phyloP scores from a whole-genome alignment of 2,797 vertebrate species.

The Calcarius lapponicus region DNA sequence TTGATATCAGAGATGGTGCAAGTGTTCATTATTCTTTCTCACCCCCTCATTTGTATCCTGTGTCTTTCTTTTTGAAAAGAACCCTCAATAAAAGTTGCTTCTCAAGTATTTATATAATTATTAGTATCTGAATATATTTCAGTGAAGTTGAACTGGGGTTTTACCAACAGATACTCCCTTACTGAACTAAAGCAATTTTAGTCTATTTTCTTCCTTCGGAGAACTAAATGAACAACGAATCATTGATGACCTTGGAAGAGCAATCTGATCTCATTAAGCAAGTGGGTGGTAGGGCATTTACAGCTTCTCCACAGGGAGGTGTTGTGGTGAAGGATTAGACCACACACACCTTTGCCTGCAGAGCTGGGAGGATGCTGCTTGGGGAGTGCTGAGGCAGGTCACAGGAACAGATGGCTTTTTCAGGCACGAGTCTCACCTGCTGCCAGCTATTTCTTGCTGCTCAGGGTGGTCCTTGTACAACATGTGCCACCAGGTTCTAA shows the following conservation, averaged over 20 bases:
- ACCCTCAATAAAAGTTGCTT: background rate
- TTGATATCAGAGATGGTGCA: background rate
- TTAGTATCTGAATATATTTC: background rate
- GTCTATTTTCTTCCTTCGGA: background rate
- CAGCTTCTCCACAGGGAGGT: background rate
- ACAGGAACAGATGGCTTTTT: slow-evolving; percentile 42
- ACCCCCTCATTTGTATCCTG: background rate
- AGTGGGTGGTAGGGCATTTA: background rate
- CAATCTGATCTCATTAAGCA: background rate
- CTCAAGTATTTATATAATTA: background rate
- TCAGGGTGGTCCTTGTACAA: slow-evolving; percentile 30
- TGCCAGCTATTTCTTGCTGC: slow-evolving; percentile 39
- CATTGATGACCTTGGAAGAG: background rate
- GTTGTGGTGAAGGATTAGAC: background rate
- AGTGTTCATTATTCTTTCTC: background rate
- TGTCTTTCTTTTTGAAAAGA: background rate
- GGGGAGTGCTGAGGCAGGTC: slow-evolving; percentile 4
- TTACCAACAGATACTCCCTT: background rate
- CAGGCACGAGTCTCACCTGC: slow-evolving; percentile 33
- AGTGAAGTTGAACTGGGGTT: background rate
- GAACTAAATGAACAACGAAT: background rate
- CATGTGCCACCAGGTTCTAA: background rate
- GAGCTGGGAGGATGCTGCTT: background rate
- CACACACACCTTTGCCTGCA: background rate
- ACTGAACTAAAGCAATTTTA: background rate